Evolutionary conservation across 2,797 vertebrate species (phyloP), one percentile per base, ranked within the genome.

Genomic region (Alcedo atthis): DNA sequence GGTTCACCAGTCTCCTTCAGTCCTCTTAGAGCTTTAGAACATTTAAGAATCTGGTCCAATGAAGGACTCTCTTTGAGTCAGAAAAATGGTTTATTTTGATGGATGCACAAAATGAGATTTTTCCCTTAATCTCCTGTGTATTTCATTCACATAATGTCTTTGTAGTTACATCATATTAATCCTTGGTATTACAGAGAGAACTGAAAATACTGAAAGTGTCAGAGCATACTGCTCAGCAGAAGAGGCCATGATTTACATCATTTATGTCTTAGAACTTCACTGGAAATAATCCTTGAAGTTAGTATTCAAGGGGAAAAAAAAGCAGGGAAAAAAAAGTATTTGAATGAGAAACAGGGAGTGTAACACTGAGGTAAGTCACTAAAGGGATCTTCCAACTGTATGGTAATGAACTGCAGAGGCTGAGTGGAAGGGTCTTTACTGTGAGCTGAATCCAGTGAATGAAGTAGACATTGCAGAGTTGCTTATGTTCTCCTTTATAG

Each of bases 61-160:
- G 28, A 80, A 20, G 40, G 55, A 90, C 89, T 80, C 76, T 64
- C 33, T 84, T 32, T 69, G 85, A 89, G 77, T 67, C 8, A 8
- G 67, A 45, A 77, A 77, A 87, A 91, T 87, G 58, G 75, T 96
- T 94, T 94, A 84, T 93, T 93, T 82, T 95, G 92, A 94, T 94
- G 89, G 46, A 33, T 8, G 11, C 19, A 35, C 28, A 2, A 84
- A 95, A 96, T 78, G 81, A 94, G 91, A 94, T 93, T 88, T 93
- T 20, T 30, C 33, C 48, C 61, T n/a, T 96, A 95, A 96, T 96
- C 95, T 80, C 71, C 69, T 4, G 1, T 82, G 90, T 87, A 95
- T 96, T 95, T 95, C 73, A 54, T 85, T 94, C 85, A 92, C 5
- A 1, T 93, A 94, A 96, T 96, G 90, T 94, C 76, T 94, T 71